These are phyloP conservation scores for Anableps anableps DNA, from an alignment of 2,797 vertebrate species.

Conservation along the genomic window DNA sequence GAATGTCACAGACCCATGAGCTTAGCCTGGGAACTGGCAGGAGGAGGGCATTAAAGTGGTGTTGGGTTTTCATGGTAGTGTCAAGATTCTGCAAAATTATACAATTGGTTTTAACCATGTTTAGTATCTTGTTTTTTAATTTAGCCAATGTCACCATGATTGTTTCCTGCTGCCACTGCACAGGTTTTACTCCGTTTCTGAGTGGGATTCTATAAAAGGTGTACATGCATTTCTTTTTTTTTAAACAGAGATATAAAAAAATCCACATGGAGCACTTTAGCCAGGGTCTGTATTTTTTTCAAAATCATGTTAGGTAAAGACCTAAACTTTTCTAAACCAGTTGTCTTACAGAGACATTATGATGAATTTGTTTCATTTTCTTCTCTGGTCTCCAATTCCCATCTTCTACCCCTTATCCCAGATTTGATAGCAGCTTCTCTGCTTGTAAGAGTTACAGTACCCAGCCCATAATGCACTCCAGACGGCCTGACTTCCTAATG, in stretches of 20 bases:
- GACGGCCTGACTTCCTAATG: slow-evolving; percentile 85
- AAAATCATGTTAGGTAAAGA: background rate
- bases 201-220: background rate
- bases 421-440: slow-evolving; percentile 78
- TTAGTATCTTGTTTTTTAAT: background rate
- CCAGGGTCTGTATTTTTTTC: background rate
- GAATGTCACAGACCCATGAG: too few species aligned
- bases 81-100: background rate
- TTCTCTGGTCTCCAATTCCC: slow-evolving; percentile 20
- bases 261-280: background rate
- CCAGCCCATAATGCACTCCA: slow-evolving; percentile 83
- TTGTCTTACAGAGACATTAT: background rate
- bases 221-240: background rate
- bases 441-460: slow-evolving; percentile 82
- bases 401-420: slow-evolving; percentile 55
- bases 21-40: too few species aligned
- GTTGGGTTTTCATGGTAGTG: background rate
- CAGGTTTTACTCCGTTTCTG: background rate
- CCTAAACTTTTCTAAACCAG: background rate
- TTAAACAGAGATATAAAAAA: background rate
- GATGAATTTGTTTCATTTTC: background rate
- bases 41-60: background rate
- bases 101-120: background rate
- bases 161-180: background rate
- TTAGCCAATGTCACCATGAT: background rate